phyloP scores from a whole-genome alignment of 92 coral and sea anemone genomes.

The Metridium senile region DNA sequence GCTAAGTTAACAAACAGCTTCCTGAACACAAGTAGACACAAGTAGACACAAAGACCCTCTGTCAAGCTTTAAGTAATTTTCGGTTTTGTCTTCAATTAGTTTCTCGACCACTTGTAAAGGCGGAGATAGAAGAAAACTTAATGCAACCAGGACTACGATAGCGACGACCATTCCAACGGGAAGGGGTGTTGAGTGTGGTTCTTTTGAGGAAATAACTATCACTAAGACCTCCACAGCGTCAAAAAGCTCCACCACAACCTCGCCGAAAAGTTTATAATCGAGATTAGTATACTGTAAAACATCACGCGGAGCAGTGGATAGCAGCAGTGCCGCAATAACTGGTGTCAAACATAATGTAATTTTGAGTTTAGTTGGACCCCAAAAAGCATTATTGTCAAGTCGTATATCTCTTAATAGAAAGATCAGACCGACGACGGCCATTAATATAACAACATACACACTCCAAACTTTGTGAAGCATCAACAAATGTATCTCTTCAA shows the following conservation, averaged over 20 bases:
- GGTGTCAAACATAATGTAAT: slow-evolving; percentile 23
- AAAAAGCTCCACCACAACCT: slow-evolving; percentile 7
- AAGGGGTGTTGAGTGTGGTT: not conserved
- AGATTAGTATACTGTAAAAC: no score
- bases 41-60: not conserved
- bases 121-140: not conserved
- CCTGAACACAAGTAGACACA: not conserved
- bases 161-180: not conserved
- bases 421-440: slow-evolving; percentile 3
- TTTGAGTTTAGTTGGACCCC: slow-evolving; percentile 20
- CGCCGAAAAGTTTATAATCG: not conserved
- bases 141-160: not conserved
- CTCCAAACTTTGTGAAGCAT: no score
- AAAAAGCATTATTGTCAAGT: not conserved
- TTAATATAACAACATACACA: not conserved
- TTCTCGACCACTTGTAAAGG: not conserved
- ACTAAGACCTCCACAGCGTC: slow-evolving; percentile 12
- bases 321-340: slow-evolving; percentile 3
- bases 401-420: not conserved
- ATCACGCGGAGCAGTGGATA: no score
- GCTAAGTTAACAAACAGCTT: not conserved
- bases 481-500: no score
- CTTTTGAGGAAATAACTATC: not conserved
- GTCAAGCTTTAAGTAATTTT: no score
- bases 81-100: not conserved